Conservation (phyloP, 2,888 invertebrate species). For the Oscheius sp. region DNA sequence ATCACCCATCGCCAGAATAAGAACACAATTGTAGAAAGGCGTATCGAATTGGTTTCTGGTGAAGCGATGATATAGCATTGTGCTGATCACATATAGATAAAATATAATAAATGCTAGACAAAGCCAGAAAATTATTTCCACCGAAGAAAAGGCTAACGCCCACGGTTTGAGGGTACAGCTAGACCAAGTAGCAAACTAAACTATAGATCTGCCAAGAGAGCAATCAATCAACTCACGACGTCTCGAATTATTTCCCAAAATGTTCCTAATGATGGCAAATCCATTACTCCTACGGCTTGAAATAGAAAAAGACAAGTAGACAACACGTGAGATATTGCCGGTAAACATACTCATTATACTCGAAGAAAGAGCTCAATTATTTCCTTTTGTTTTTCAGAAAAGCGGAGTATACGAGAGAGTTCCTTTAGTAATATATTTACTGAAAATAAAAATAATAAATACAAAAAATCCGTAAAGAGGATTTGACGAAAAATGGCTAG, state of each 20-base stretch:
- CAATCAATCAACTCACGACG: neutral
- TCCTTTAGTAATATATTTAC: too few relatives aligned
- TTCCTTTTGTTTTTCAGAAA: too few relatives aligned
- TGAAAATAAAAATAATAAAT: too few relatives aligned
- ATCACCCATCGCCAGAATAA: conserved; percentile 9
- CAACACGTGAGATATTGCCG: too few relatives aligned
- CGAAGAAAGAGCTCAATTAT: too few relatives aligned
- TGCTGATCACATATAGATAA: conserved; percentile 1
- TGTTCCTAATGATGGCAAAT: neutral
- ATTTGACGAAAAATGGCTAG: too few relatives aligned
- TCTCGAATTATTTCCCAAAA: neutral
- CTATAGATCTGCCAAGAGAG: neutral
- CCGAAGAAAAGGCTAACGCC: neutral
- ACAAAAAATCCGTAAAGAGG: too few relatives aligned
- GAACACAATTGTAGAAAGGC: conserved; percentile 6
- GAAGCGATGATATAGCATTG: neutral
- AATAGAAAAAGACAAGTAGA: too few relatives aligned
- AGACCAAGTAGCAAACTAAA: neutral
- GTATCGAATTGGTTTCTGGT: neutral
- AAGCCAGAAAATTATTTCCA: conserved; percentile 1
- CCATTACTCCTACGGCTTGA: too few relatives aligned
- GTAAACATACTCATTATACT: too few relatives aligned
- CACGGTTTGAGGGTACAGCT: neutral
- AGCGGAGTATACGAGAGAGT: too few relatives aligned
- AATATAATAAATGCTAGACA: neutral